Conservation (phyloP, 2,888 invertebrate genomes). For the Erannis defoliaria region DNA sequence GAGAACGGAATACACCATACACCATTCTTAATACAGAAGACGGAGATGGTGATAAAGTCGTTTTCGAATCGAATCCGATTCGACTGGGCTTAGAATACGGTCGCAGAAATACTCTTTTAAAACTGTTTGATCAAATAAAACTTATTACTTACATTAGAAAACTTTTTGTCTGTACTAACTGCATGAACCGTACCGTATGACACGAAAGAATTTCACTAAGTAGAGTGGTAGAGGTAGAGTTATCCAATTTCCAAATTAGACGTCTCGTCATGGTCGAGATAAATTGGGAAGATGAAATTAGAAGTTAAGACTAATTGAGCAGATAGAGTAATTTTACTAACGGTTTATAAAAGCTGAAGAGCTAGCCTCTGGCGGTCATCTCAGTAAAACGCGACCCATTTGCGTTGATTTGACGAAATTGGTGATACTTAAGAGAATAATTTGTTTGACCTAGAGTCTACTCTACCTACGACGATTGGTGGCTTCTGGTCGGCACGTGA, state of each 20-base stretch:
- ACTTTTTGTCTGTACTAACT: not conserved
- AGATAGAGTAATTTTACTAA: slow-evolving; percentile 56
- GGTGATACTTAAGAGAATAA: slow-evolving; percentile 63
- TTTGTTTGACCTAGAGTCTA: slow-evolving; percentile 44
- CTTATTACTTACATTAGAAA: not conserved
- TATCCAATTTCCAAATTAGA: slow-evolving; percentile 45
- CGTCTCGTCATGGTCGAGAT: slow-evolving; percentile 41
- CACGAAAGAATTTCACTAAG: slow-evolving; percentile 10
- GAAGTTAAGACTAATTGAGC: slow-evolving; percentile 52
- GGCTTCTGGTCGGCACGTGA: slow-evolving; percentile 14
- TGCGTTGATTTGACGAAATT: slow-evolving; percentile 80
- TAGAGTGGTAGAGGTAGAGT: slow-evolving; percentile 16
- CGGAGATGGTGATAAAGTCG: too few relatives aligned
- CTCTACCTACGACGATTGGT: slow-evolving; percentile 37
- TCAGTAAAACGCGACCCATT: slow-evolving; percentile 73
- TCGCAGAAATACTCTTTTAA: not conserved
- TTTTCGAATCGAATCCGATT: too few relatives aligned
- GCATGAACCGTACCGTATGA: not conserved
- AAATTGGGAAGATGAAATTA: slow-evolving; percentile 48
- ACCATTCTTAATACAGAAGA: too few relatives aligned
- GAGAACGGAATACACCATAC: too few relatives aligned
- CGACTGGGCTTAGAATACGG: too few relatives aligned
- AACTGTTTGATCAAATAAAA: not conserved
- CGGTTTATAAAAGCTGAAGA: slow-evolving; percentile 48
- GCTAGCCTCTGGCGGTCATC: slow-evolving; percentile 54